Evolutionary conservation across 2,113 vertebrate genomes (phyloP).

Genomic region (Argyrosomus japonicus): DNA sequence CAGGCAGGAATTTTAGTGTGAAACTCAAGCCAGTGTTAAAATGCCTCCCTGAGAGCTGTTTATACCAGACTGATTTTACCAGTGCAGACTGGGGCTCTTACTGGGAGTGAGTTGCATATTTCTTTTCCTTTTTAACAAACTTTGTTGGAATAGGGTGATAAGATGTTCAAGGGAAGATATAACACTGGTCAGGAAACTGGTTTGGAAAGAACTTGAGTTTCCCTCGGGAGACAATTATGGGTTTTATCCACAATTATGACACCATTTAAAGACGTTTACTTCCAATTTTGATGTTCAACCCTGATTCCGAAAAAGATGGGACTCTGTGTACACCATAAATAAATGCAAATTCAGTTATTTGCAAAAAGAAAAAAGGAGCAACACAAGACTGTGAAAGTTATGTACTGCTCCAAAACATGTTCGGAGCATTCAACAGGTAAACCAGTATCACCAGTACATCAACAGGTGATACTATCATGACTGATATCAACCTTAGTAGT

Average conservation of each 20-base stretch:
- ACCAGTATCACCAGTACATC: too few species aligned
- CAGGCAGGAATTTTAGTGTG: conserved; percentile 2
- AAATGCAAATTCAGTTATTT: too few species aligned
- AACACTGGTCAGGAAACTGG: neutral
- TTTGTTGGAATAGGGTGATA: neutral
- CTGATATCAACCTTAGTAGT: too few species aligned
- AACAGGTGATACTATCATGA: too few species aligned
- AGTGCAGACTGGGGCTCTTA: neutral
- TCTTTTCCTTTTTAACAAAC: neutral
- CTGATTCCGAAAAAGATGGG: too few species aligned
- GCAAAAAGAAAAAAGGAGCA: too few species aligned
- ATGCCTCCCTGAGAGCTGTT: conserved; percentile 8
- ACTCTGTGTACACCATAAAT: too few species aligned
- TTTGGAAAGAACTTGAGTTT: neutral
- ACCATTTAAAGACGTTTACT: neutral
- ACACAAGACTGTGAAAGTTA: too few species aligned
- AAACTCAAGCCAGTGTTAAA: conserved; percentile 28
- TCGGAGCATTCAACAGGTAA: too few species aligned
- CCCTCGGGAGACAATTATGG: neutral
- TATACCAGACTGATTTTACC: conserved; percentile 9
- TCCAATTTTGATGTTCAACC: neutral
- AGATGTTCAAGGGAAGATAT: neutral
- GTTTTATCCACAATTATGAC: neutral
- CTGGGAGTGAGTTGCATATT: neutral
- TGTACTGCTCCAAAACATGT: too few species aligned